Evolutionary conservation across 2,113 vertebrate genomes (phyloP).

Genomic region (Oreotrochilus melanogaster): DNA sequence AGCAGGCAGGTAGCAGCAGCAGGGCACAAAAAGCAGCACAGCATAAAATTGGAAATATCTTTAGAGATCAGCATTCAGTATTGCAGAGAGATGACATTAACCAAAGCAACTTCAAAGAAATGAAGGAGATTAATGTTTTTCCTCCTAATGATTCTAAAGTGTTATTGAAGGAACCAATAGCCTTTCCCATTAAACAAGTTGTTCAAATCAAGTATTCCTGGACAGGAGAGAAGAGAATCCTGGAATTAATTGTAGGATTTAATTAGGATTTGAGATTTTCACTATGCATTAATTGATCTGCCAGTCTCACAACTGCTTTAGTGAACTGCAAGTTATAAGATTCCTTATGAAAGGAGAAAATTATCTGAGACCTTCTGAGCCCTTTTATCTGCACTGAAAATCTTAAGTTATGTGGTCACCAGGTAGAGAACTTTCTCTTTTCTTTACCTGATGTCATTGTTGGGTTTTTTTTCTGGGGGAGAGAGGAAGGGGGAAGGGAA

Average conservation of each 20-base stretch:
- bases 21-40: neutral
- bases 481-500: neutral
- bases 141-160: conserved; percentile 37
- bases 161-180: conserved; percentile 45
- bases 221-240: conserved; percentile 17
- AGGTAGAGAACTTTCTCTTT: neutral
- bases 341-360: neutral
- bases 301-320: neutral
- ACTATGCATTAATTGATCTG: neutral
- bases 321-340: neutral
- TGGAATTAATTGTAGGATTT: conserved; percentile 23
- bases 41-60: neutral
- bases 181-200: conserved; percentile 25
- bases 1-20: neutral
- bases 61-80: neutral
- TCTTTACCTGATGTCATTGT: neutral
- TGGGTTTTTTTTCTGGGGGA: neutral
- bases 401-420: neutral
- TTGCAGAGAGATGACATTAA: neutral
- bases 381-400: neutral
- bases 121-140: conserved; percentile 34
- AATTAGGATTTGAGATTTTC: conserved; percentile 38
- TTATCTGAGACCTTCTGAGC: neutral
- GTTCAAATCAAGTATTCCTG: conserved; percentile 40
- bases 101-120: conserved; percentile 36